phyloP scores from a whole-genome alignment of 1,140 invertebrate genomes.

The Pachypsylla venusta region DNA sequence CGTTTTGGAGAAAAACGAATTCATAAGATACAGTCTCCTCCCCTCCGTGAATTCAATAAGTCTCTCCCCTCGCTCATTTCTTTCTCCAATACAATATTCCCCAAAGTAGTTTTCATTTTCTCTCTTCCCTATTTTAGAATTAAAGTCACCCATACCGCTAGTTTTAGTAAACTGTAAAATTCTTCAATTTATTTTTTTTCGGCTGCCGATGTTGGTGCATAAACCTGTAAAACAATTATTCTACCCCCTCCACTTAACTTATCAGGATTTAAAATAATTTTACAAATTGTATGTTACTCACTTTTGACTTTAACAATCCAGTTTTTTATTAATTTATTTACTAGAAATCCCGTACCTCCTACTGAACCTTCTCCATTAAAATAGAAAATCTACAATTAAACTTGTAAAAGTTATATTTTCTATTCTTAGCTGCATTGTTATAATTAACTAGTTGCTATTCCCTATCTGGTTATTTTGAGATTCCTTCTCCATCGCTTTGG shows the following conservation, averaged over 20 bases:
- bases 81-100: not conserved
- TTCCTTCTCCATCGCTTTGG: not conserved
- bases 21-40: not conserved
- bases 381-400: not conserved
- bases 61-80: constrained; percentile 12
- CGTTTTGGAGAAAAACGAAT: constrained; percentile 11
- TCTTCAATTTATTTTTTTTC: not conserved
- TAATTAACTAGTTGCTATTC: not conserved
- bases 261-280: not conserved
- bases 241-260: not conserved
- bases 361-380: not conserved
- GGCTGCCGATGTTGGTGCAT: not conserved
- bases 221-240: not conserved
- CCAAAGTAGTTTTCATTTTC: constrained; percentile 1
- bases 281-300: not conserved
- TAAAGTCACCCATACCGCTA: constrained; percentile 12
- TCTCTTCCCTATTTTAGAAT: constrained; percentile 11
- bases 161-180: not conserved
- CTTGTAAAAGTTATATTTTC: not conserved
- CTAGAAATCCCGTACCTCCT: not conserved
- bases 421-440: too few relatives aligned
- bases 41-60: constrained; percentile 11
- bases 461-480: not conserved
- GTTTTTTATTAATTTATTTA: not conserved
- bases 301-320: not conserved